Evolutionary conservation across 2,888 invertebrate genomes (phyloP), one percentile per base, ranked within the genome.

Genomic region (Laspeyria flexula): DNA sequence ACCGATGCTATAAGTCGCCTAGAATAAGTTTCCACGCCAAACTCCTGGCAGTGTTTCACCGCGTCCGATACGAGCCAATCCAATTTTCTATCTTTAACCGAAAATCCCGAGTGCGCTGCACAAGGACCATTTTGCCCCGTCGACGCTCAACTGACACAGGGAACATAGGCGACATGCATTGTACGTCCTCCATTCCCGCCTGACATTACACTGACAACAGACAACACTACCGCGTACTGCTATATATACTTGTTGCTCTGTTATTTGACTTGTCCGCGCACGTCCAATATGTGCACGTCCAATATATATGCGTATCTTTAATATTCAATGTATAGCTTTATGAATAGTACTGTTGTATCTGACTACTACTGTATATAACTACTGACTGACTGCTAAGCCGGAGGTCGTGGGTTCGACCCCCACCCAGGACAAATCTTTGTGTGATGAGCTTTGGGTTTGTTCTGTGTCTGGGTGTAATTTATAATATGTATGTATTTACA

Each of bases 1-100:
- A 52, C 25, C 16, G 37, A 55, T 29, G 62, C 70, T 58, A 73
- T 69, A 72, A 61, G 55, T 66, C 66, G 62, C 47, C 50, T 59
- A 65, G 69, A 79, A 79, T 73, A 79, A 83, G 82, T 80, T 83
- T 83, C 76, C 70, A 71, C 71, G 71, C 64, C 71, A 63, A 77
- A 75, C 72, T 79, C 61, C 60, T 60, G 71, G 67, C 73, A 64
- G 72, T 82, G 75, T 81, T 81, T 79, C 71, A 65, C 65, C 58
- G 71, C 63, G 67, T 73, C 75, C 74, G 72, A 78, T 79, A 77
- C 76, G 71, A 81, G 64, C 67, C 83, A 85, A 87, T 88, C 79
- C 81, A 85, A 90, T 89, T 86, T 85, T 77, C 79, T 78, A 68
- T 80, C 66, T 68, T 69, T 64, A 65, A 71, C 77, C 75, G 77